phyloP scores from a whole-genome alignment of 2,113 vertebrate genomes.

The Centropus unirufus region DNA sequence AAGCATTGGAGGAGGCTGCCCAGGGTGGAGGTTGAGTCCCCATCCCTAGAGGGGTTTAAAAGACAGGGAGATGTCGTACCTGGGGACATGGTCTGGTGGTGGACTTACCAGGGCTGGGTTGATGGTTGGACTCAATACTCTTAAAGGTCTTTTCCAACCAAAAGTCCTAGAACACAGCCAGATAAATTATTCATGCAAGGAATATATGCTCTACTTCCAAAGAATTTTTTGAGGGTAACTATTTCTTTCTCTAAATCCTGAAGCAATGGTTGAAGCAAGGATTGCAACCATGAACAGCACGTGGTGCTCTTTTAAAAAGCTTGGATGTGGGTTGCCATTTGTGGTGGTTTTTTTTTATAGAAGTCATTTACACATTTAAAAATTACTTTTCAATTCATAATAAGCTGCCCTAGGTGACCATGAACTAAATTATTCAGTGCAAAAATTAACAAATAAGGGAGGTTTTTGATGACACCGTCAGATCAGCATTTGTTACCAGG shows the following conservation, averaged over 20 bases:
- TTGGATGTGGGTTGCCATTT: neutral
- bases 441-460: neutral
- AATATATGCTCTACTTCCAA: neutral
- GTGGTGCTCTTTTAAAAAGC: neutral
- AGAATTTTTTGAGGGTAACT: neutral
- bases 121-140: too few relatives aligned
- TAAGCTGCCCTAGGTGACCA: neutral
- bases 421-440: neutral
- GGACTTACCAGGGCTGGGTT: too few relatives aligned
- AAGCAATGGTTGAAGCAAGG: neutral
- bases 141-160: too few relatives aligned
- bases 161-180: neutral
- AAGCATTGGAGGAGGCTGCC: too few relatives aligned
- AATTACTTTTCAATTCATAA: neutral
- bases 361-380: neutral
- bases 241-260: neutral
- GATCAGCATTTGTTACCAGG: neutral
- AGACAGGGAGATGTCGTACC: too few relatives aligned
- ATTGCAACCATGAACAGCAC: neutral
- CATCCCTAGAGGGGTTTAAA: too few relatives aligned
- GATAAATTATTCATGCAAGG: neutral
- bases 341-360: neutral
- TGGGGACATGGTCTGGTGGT: too few relatives aligned
- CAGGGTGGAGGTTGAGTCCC: too few relatives aligned
- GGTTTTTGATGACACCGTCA: neutral